Evolutionary conservation across 2,113 vertebrate species (phyloP).

Genomic region (Danionella cerebrum): DNA sequence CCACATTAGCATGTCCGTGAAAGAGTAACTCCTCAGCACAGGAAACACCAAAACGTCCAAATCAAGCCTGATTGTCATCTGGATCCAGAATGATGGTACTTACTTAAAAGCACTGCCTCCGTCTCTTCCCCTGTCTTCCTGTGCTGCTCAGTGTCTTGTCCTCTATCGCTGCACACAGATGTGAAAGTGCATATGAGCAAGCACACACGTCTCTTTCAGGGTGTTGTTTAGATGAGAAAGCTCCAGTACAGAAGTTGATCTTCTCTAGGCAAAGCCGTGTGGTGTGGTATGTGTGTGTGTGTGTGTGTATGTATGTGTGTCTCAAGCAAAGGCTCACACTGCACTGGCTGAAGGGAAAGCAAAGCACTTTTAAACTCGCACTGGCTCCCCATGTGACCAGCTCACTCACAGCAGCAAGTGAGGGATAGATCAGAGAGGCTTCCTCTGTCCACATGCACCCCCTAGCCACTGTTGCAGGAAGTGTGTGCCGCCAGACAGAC

Average conservation of each 20-base stretch:
- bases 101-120: slow-evolving; percentile 41
- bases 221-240: slow-evolving; percentile 42
- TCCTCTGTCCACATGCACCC: slow-evolving; percentile 65
- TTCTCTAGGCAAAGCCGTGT: slow-evolving; percentile 31
- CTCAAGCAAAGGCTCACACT: slow-evolving; percentile 64
- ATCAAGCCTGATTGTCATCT: not conserved
- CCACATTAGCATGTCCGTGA: not conserved
- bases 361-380: slow-evolving; percentile 75
- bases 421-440: slow-evolving; percentile 60
- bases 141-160: slow-evolving; percentile 48
- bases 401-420: slow-evolving; percentile 63
- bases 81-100: slow-evolving; percentile 33
- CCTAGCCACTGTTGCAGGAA: slow-evolving; percentile 67
- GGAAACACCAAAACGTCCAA: slow-evolving; percentile 15
- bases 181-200: slow-evolving; percentile 34
- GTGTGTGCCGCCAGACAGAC: slow-evolving; percentile 46
- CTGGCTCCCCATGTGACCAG: slow-evolving; percentile 73
- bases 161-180: slow-evolving; percentile 18
- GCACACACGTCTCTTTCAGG: slow-evolving; percentile 45
- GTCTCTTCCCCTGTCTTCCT: slow-evolving; percentile 42
- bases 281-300: slow-evolving; percentile 24
- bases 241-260: slow-evolving; percentile 57
- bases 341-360: slow-evolving; percentile 62
- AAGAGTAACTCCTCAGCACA: no score
- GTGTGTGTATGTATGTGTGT: slow-evolving; percentile 46